A percentile compares a stretch with the other conserved stretches of the same genome.
Conservation (phyloP, 37 sponge, comb jelly and placozoan species). For the Halichondria panicea region DNA sequence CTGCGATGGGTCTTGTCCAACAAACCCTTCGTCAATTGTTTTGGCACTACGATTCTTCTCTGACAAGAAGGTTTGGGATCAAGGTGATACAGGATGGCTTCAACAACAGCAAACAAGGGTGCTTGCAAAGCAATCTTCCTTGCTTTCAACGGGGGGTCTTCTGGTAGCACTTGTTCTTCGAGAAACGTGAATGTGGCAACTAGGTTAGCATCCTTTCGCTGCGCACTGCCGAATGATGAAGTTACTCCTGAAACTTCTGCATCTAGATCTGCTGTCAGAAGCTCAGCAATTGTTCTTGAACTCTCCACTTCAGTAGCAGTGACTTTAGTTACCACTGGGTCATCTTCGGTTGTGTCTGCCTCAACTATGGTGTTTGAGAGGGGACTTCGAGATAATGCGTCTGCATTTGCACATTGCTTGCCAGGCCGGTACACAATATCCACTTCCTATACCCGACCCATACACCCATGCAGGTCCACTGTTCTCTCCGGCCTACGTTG, state of each 20-base stretch:
- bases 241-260: background rate
- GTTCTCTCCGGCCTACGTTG: too few species aligned
- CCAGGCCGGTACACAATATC: constrained; percentile 1
- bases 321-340: too few species aligned
- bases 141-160: background rate
- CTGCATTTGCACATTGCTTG: background rate
- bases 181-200: background rate
- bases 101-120: too few species aligned
- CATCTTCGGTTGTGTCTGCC: too few species aligned
- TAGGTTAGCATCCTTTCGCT: background rate
- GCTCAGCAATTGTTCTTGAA: background rate
- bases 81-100: too few species aligned
- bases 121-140: too few species aligned
- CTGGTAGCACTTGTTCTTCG: background rate
- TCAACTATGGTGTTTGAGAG: too few species aligned
- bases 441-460: background rate
- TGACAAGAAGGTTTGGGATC: background rate
- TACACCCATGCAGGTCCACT: background rate
- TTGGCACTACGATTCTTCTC: background rate
- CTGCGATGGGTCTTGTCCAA: constrained; percentile 2
- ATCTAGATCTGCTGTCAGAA: background rate
- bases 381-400: too few species aligned
- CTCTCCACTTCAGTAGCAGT: too few species aligned
- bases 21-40: background rate
- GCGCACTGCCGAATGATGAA: background rate